These are phyloP conservation scores for Osmerus mordax DNA, from an alignment of 2,113 vertebrate species.

Conservation along the genomic window DNA sequence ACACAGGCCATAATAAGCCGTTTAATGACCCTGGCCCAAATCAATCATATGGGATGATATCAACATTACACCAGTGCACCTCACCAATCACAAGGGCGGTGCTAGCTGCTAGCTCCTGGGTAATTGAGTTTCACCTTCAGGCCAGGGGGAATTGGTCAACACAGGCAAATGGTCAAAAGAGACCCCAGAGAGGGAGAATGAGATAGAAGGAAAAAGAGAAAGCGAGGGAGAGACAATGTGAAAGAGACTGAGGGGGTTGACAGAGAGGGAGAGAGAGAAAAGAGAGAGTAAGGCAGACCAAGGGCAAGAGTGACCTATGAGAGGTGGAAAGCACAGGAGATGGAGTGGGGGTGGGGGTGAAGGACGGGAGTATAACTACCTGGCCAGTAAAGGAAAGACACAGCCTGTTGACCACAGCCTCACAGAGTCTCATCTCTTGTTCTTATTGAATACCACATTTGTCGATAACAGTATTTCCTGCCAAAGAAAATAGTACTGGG, in stretches of 20 bases:
- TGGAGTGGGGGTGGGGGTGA: background rate
- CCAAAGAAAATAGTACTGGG: constrained; percentile 72
- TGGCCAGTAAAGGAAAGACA: constrained; percentile 48
- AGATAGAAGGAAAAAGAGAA: constrained; percentile 5
- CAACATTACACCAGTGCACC: constrained; percentile 4
- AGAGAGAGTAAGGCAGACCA: constrained; percentile 6
- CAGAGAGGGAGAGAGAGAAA: constrained; percentile 20
- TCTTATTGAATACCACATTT: constrained; percentile 71
- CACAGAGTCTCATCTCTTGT: constrained; percentile 67
- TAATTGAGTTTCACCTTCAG: constrained; percentile 7
- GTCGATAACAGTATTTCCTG: constrained; percentile 75
- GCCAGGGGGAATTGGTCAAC: background rate
- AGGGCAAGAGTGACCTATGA: no score
- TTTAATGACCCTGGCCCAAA: constrained; percentile 9
- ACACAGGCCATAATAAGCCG: constrained; percentile 5
- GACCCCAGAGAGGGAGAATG: constrained; percentile 3
- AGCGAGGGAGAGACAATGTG: constrained; percentile 13
- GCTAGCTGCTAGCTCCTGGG: background rate
- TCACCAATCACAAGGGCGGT: background rate
- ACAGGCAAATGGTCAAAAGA: constrained; percentile 1
- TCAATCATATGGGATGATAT: constrained; percentile 4
- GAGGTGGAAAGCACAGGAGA: constrained; percentile 25
- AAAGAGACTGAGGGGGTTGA: constrained; percentile 17
- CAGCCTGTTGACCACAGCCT: constrained; percentile 60
- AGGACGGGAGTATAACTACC: constrained; percentile 31